Conservation (phyloP, 2,888 invertebrate species). For the Apamea sordens region DNA sequence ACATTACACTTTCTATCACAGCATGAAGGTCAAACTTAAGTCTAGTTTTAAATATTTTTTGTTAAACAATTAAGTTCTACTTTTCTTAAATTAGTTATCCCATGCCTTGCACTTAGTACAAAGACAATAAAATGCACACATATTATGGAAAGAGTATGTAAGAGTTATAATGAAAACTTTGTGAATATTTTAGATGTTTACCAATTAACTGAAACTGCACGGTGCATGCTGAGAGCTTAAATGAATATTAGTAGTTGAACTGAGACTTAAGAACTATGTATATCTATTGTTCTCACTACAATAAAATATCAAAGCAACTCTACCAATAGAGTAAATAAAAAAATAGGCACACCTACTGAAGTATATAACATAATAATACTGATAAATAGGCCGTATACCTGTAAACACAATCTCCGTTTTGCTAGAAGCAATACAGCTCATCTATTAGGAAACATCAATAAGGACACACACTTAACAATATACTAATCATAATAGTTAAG, state of each 20-base stretch:
- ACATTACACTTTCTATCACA: conserved; percentile 64
- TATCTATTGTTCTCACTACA: conserved; percentile 38
- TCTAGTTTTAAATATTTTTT: conserved; percentile 52
- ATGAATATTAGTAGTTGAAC: conserved; percentile 6
- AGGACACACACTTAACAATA: conserved; percentile 4
- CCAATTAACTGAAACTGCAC: conserved; percentile 29
- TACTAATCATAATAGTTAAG: conserved; percentile 10
- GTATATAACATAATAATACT: conserved; percentile 53
- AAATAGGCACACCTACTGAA: conserved; percentile 19
- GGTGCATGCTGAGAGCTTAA: conserved; percentile 11
- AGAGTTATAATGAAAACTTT: conserved; percentile 23
- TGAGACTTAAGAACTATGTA: conserved; percentile 20
- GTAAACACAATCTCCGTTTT: conserved; percentile 24
- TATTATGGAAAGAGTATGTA: conserved; percentile 35
- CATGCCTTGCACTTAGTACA: conserved; percentile 59
- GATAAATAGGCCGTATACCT: conserved; percentile 46
- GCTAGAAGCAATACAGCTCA: conserved; percentile 17
- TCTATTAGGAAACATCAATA: conserved; percentile 14
- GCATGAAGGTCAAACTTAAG: conserved; percentile 66
- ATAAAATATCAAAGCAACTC: conserved; percentile 31
- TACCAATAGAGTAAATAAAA: conserved; percentile 1
- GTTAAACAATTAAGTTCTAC: conserved; percentile 53
- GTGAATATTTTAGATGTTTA: conserved; percentile 23
- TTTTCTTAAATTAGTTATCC: conserved; percentile 50
- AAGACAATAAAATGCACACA: conserved; percentile 53